phyloP scores from a whole-genome alignment of 1,140 invertebrate species.

The Reticulitermes speratus region DNA sequence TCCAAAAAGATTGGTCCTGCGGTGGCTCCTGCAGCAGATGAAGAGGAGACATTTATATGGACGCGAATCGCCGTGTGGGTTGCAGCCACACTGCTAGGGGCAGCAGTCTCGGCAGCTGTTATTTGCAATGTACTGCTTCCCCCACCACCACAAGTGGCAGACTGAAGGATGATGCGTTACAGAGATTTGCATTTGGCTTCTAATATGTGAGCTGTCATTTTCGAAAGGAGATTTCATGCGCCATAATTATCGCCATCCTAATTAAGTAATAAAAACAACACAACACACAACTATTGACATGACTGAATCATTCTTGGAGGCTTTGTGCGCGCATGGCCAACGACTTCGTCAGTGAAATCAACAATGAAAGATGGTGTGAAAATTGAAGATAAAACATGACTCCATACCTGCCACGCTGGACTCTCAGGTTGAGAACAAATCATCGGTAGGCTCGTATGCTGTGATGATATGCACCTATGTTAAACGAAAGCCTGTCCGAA shows the following conservation, averaged over 20 bases:
- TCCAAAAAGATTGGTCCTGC: constrained; percentile 44
- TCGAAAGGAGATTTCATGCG: not conserved
- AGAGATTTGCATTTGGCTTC: not conserved
- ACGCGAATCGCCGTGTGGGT: constrained; percentile 47
- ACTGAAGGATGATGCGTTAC: constrained; percentile 42
- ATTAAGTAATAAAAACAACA: not conserved
- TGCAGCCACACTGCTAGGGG: constrained; percentile 46
- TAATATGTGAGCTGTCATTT: not conserved
- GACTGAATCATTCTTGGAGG: not conserved
- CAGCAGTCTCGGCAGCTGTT: constrained; percentile 47
- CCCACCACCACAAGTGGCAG: constrained; percentile 43
- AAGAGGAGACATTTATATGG: constrained; percentile 35
- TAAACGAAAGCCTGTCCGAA: too few relatives aligned
- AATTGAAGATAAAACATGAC: too few relatives aligned
- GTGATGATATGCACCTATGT: too few relatives aligned
- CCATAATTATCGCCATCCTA: not conserved
- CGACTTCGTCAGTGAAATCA: too few relatives aligned
- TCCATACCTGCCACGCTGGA: too few relatives aligned
- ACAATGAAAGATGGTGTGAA: too few relatives aligned
- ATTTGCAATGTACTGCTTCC: constrained; percentile 49
- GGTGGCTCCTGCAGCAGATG: constrained; percentile 36
- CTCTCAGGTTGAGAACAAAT: too few relatives aligned
- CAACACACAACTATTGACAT: not conserved
- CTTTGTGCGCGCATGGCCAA: too few relatives aligned
- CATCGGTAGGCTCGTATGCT: too few relatives aligned